Percentiles rank a stretch among this genome's conserved stretches.
Evolutionary conservation across 2,797 vertebrate species (phyloP).

Genomic region (Spheniscus humboldti): DNA sequence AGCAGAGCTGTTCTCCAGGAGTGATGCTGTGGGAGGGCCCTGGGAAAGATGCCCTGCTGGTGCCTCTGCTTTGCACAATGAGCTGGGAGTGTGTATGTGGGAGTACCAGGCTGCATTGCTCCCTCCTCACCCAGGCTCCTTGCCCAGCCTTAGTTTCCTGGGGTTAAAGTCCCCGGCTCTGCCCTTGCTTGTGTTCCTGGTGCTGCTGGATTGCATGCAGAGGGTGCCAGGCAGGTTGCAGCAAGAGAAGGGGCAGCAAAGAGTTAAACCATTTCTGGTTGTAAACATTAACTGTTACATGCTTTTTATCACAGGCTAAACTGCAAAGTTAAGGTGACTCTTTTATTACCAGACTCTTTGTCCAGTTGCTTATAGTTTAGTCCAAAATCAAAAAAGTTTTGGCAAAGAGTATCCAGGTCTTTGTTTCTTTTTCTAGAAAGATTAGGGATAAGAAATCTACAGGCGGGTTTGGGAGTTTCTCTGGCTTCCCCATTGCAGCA

Average conservation of each 20-base stretch:
- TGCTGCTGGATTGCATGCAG: background rate
- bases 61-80: background rate
- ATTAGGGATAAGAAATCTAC: background rate
- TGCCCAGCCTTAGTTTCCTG: background rate
- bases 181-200: background rate
- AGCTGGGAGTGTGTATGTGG: background rate
- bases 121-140: background rate
- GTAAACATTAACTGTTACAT: background rate
- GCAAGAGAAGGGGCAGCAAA: background rate
- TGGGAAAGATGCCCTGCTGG: background rate
- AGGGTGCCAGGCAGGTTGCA: background rate
- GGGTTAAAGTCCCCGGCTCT: background rate
- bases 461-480: background rate
- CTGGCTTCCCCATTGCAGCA: background rate
- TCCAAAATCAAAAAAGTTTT: background rate
- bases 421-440: background rate
- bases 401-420: background rate
- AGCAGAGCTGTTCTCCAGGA: background rate
- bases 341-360: background rate
- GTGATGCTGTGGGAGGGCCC: background rate
- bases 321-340: background rate
- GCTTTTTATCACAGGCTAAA: background rate
- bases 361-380: background rate
- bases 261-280: background rate
- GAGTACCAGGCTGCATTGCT: background rate